Conservation (phyloP, 2,113 vertebrate species). For the Phalacrocorax brasilianus region DNA sequence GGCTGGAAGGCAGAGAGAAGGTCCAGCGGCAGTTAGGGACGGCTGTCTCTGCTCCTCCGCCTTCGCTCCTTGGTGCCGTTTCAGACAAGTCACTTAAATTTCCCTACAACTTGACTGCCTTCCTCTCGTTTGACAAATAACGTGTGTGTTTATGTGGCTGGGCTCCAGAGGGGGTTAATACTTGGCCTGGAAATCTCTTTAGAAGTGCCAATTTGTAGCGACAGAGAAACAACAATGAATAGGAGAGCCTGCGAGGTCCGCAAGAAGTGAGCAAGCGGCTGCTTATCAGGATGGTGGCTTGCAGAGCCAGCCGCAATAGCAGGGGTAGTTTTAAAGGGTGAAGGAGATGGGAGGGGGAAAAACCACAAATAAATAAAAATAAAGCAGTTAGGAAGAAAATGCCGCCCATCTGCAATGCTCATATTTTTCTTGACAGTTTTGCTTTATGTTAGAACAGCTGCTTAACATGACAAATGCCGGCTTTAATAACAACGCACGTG, state of each 20-base stretch:
- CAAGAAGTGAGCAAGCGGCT: background rate
- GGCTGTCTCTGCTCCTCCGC: background rate
- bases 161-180: slow-evolving; percentile 59
- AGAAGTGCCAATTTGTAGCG: slow-evolving; percentile 59
- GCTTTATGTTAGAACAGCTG: slow-evolving; percentile 67
- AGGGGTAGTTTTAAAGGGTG: slow-evolving; percentile 11
- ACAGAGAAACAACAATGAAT: slow-evolving; percentile 47
- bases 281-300: slow-evolving; percentile 44
- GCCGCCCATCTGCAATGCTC: slow-evolving; percentile 34
- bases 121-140: slow-evolving; percentile 51
- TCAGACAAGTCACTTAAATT: slow-evolving; percentile 41
- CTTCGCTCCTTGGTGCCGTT: background rate
- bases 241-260: slow-evolving; percentile 15
- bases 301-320: background rate
- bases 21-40: background rate
- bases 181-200: slow-evolving; percentile 65
- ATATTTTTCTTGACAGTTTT: slow-evolving; percentile 40
- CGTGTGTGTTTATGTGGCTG: slow-evolving; percentile 45
- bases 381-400: slow-evolving; percentile 58
- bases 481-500: slow-evolving; percentile 17
- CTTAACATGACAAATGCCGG: slow-evolving; percentile 64
- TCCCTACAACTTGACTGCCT: slow-evolving; percentile 10
- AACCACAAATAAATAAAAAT: slow-evolving; percentile 23
- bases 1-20: background rate
- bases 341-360: background rate